Percentiles rank a stretch among this genome's conserved stretches.
Conservation (phyloP, 2,797 vertebrate species). For the Ctenosaura bakeri region DNA sequence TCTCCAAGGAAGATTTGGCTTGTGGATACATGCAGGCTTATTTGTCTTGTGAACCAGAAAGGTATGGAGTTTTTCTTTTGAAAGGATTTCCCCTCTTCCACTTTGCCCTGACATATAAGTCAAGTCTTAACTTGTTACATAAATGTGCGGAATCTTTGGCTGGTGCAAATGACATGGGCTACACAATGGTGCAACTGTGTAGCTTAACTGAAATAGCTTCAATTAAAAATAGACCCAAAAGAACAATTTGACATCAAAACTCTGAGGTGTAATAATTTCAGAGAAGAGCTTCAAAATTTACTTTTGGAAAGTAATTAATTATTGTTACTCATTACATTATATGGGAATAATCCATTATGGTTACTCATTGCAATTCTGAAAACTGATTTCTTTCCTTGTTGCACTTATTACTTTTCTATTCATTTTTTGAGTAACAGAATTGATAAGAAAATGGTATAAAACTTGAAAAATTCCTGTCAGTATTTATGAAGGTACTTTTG, state of each 20-base stretch:
- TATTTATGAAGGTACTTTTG: too few relatives aligned
- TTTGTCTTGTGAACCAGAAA: slow-evolving; percentile 13
- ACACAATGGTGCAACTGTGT: neutral
- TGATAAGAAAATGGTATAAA: too few relatives aligned
- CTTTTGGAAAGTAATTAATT: neutral
- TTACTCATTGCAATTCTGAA: too few relatives aligned
- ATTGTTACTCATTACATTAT: too few relatives aligned
- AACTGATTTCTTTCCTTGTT: too few relatives aligned
- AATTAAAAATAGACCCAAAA: neutral
- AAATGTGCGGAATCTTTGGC: neutral
- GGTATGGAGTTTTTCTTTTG: neutral
- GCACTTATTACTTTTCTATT: too few relatives aligned
- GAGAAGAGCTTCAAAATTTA: neutral
- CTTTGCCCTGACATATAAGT: neutral
- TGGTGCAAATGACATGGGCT: neutral
- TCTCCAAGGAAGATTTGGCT: neutral
- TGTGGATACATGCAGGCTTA: neutral
- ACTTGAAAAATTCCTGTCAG: too few relatives aligned
- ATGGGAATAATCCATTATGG: too few relatives aligned
- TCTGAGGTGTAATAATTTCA: neutral
- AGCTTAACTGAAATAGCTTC: neutral
- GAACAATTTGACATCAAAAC: neutral
- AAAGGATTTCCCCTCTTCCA: neutral
- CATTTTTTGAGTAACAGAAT: too few relatives aligned
- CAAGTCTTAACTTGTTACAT: slow-evolving; percentile 11